These are phyloP conservation scores for Oncorhynchus keta DNA, from an alignment of 2,113 vertebrate genomes.

Conservation along the genomic window DNA sequence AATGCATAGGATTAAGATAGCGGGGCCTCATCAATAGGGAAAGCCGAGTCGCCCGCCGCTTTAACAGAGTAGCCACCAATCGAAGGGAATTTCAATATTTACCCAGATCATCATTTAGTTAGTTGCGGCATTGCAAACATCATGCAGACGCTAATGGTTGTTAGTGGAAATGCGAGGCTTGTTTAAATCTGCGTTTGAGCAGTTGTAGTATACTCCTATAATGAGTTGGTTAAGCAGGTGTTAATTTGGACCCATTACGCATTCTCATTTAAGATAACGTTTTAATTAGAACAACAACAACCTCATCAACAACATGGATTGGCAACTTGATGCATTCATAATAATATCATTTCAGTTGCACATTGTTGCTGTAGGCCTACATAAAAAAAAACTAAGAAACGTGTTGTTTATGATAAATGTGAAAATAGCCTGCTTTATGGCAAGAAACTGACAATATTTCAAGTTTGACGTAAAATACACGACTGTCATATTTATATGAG, in stretches of 20 bases:
- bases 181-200: conserved; percentile 18
- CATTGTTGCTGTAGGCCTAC: neutral
- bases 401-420: no score
- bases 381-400: no score
- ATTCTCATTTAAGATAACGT: neutral
- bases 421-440: no score
- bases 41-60: conserved; percentile 56
- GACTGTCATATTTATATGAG: no score
- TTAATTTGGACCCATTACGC: conserved; percentile 50
- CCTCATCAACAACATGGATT: neutral
- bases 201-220: conserved; percentile 8
- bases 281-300: neutral
- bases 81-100: conserved; percentile 73
- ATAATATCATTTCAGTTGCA: no score
- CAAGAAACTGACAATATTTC: no score
- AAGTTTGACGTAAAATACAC: no score
- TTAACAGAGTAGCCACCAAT: conserved; percentile 66
- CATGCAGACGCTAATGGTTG: conserved; percentile 34
- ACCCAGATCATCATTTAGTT: conserved; percentile 72
- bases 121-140: conserved; percentile 63
- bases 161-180: conserved; percentile 31
- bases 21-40: conserved; percentile 62
- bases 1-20: conserved; percentile 77
- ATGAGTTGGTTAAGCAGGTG: conserved; percentile 55
- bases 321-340: no score